These are phyloP conservation scores for Papilio dardanus DNA, from an alignment of 1,140 invertebrate species.

Conservation along the genomic window DNA sequence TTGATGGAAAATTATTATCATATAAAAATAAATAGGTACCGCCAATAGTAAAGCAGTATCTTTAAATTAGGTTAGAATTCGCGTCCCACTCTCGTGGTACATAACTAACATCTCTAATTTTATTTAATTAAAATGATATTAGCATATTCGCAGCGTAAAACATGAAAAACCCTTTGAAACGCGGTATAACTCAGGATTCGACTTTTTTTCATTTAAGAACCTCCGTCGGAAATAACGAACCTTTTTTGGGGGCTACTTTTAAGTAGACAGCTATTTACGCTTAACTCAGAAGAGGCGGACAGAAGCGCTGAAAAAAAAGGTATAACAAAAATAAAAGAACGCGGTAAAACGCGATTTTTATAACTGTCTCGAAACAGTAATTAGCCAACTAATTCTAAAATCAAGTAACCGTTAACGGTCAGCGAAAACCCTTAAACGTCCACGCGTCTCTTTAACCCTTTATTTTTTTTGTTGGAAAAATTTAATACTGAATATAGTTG, in stretches of 20 bases:
- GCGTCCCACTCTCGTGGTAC: background rate
- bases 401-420: conserved; percentile 77
- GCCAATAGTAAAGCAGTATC: background rate
- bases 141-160: conserved; percentile 21
- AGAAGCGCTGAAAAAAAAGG: conserved; percentile 32
- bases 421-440: conserved; percentile 73
- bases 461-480: conserved; percentile 63
- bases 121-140: conserved; percentile 36
- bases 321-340: conserved; percentile 41
- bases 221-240: conserved; percentile 36
- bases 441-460: conserved; percentile 73
- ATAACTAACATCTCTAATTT: conserved; percentile 21
- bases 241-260: conserved; percentile 37
- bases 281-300: conserved; percentile 36
- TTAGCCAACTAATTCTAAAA: conserved; percentile 73
- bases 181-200: conserved; percentile 29
- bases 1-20: background rate
- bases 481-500: conserved; percentile 79
- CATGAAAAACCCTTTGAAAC: conserved; percentile 32
- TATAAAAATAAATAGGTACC: background rate
- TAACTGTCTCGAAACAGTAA: conserved; percentile 77
- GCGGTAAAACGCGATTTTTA: conserved; percentile 49
- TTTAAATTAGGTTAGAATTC: conserved; percentile 12
- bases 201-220: conserved; percentile 37
- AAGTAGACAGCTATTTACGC: conserved; percentile 38